phyloP scores from a whole-genome alignment of 1,140 invertebrate species.

The Colletes latitarsis region DNA sequence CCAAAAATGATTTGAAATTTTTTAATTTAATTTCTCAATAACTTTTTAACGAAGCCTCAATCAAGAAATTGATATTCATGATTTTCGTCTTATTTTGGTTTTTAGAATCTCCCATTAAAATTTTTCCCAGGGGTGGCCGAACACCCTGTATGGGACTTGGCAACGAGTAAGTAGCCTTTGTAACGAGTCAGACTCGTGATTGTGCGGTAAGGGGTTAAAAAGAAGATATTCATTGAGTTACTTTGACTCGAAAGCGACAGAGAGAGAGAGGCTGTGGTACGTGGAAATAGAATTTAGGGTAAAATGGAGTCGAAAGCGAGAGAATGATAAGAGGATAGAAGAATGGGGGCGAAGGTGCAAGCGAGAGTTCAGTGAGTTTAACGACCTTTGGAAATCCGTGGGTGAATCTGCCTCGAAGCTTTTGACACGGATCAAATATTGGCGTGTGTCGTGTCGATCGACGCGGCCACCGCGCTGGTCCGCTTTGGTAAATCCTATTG shows the following conservation, averaged over 20 bases:
- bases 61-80: too few species aligned
- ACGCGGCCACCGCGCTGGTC: constrained; percentile 38
- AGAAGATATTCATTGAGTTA: too few species aligned
- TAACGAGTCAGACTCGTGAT: too few species aligned
- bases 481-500: constrained; percentile 71
- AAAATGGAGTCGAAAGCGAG: constrained; percentile 34
- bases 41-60: too few species aligned
- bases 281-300: constrained; percentile 1
- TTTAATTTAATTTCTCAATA: too few species aligned
- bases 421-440: constrained; percentile 70
- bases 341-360: constrained; percentile 22
- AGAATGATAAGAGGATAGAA: neutral
- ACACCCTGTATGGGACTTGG: too few species aligned
- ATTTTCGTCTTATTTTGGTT: too few species aligned
- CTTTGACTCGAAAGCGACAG: neutral
- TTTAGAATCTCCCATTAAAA: too few species aligned
- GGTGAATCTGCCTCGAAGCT: constrained; percentile 58
- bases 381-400: constrained; percentile 64
- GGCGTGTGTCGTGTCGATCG: constrained; percentile 67
- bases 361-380: constrained; percentile 41
- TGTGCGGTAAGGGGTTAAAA: too few species aligned
- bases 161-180: too few species aligned
- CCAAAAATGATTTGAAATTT: too few species aligned
- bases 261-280: neutral
- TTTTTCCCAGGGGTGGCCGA: too few species aligned